A percentile compares a stretch with the other conserved stretches of the same genome.
Evolutionary conservation across 2,888 invertebrate genomes (phyloP).

Genomic region (Petrolisthes cinctipes): DNA sequence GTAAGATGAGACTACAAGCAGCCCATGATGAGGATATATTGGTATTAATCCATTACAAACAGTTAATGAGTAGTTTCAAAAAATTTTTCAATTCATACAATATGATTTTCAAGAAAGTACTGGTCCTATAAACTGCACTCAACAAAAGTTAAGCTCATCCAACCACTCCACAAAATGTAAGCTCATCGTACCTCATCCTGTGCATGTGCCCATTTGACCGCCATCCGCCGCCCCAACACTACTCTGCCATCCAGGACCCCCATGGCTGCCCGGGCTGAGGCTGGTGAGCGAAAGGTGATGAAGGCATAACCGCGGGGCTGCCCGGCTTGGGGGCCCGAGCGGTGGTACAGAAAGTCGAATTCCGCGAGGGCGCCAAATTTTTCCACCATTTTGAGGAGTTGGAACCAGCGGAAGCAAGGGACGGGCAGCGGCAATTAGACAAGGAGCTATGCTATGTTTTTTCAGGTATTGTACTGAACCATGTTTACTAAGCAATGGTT

Average conservation of each 20-base stretch:
- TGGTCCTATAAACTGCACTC: too few relatives aligned
- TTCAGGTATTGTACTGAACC: background rate
- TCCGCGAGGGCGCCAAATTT: conserved; percentile 93
- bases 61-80: too few relatives aligned
- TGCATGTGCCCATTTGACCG: conserved; percentile 73
- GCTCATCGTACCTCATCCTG: conserved; percentile 57
- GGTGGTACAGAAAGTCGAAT: conserved; percentile 95
- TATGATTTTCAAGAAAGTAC: too few relatives aligned
- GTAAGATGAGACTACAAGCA: background rate
- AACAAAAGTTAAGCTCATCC: too few relatives aligned
- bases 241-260: conserved; percentile 80
- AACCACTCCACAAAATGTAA: too few relatives aligned
- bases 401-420: conserved; percentile 78
- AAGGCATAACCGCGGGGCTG: conserved; percentile 95
- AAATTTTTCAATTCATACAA: too few relatives aligned
- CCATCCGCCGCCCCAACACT: conserved; percentile 81
- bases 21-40: too few relatives aligned
- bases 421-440: conserved; percentile 48
- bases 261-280: conserved; percentile 81
- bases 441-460: background rate
- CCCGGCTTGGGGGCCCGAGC: conserved; percentile 87
- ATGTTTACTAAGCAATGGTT: background rate
- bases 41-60: too few relatives aligned
- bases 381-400: conserved; percentile 95
- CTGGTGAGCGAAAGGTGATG: conserved; percentile 81